A percentile compares a stretch with the other conserved stretches of the same genome.
Conservation (phyloP, 2,888 invertebrate species). For the Prosopocoilus inquinatus region DNA sequence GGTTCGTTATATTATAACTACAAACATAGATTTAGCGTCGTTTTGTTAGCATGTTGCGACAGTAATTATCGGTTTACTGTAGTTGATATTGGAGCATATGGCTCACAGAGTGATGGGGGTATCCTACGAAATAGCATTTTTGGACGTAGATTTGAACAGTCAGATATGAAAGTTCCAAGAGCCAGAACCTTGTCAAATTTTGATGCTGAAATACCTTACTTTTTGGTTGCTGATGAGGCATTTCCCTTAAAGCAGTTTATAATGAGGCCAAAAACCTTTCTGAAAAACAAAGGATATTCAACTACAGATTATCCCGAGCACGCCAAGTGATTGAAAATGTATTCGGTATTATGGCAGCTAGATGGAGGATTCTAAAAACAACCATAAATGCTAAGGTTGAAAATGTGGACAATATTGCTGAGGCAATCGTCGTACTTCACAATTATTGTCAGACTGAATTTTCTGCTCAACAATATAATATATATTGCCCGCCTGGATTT, state of each 20-base stretch:
- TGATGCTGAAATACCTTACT: neutral
- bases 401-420: neutral
- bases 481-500: neutral
- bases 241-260: neutral
- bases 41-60: too few species aligned
- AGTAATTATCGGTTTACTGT: too few species aligned
- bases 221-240: neutral
- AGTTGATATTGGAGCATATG: too few species aligned
- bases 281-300: neutral
- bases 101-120: too few species aligned
- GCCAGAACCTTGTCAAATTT: neutral
- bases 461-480: neutral
- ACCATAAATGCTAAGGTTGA: neutral
- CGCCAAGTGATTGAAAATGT: neutral
- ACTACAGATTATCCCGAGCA: neutral
- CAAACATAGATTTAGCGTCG: conserved; percentile 11
- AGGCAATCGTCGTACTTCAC: neutral
- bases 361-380: neutral
- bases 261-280: neutral
- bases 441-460: neutral
- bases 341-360: neutral
- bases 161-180: too few species aligned
- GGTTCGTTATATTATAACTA: conserved; percentile 15
- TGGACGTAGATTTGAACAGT: too few species aligned
- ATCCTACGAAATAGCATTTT: too few species aligned